A percentile compares a stretch with the other conserved stretches of the same genome.
These are phyloP conservation scores for Apeira syringaria DNA, from an alignment of 2,888 invertebrate genomes.

Conservation along the genomic window DNA sequence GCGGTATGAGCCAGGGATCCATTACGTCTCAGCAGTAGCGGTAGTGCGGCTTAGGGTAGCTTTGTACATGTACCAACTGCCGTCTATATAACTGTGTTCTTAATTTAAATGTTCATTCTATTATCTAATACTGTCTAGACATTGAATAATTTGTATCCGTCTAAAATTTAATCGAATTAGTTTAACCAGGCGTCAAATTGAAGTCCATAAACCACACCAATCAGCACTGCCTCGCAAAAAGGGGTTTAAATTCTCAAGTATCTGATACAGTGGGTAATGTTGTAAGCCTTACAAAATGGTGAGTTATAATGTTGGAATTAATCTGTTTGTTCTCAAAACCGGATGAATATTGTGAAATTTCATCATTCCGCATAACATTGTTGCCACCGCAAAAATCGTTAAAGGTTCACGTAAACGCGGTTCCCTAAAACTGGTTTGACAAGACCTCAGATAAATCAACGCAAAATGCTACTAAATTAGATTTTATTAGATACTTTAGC, in stretches of 20 bases:
- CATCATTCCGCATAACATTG: constrained; percentile 16
- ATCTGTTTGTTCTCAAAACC: constrained; percentile 30
- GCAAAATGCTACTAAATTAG: constrained; percentile 16
- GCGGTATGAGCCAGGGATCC: too few relatives aligned
- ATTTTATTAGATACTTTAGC: constrained; percentile 11
- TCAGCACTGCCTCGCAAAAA: constrained; percentile 22
- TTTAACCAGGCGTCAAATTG: constrained; percentile 22
- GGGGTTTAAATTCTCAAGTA: constrained; percentile 15
- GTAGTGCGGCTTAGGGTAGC: too few relatives aligned
- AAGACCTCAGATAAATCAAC: constrained; percentile 24
- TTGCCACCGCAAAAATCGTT: constrained; percentile 22
- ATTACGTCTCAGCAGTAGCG: too few relatives aligned
- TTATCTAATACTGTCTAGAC: constrained; percentile 1
- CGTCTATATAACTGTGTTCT: too few relatives aligned
- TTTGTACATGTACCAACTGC: too few relatives aligned
- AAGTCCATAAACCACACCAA: constrained; percentile 14
- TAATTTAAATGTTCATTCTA: background rate
- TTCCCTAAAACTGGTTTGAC: constrained; percentile 26
- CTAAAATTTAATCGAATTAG: constrained; percentile 25
- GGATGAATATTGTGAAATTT: constrained; percentile 20
- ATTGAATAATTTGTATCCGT: constrained; percentile 13
- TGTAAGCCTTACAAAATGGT: constrained; percentile 38
- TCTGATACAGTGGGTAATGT: constrained; percentile 27
- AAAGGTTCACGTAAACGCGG: constrained; percentile 18
- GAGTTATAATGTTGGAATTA: constrained; percentile 41